Conservation (phyloP, 2,888 invertebrate genomes). For the Dusona sp. region DNA sequence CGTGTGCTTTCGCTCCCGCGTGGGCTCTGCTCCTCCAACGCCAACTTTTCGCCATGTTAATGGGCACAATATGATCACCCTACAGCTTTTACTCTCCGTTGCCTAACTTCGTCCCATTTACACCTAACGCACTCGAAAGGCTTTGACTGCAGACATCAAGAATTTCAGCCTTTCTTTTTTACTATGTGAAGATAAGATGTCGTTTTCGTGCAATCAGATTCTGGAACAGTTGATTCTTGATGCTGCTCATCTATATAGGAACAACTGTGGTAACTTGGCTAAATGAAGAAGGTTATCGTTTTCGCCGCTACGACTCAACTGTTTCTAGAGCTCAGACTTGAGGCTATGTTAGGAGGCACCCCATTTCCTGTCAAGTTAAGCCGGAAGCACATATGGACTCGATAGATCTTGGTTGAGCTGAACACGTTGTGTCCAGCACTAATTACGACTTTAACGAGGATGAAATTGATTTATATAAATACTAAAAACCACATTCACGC, state of each 20-base stretch:
- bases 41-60: slow-evolving; percentile 84
- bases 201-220: background rate
- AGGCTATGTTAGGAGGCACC: background rate
- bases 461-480: slow-evolving; percentile 63
- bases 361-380: slow-evolving; percentile 35
- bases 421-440: slow-evolving; percentile 57
- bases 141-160: slow-evolving; percentile 6
- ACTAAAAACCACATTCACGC: slow-evolving; percentile 39
- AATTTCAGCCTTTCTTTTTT: slow-evolving; percentile 2
- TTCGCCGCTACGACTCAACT: background rate
- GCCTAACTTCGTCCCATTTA: slow-evolving; percentile 34
- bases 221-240: background rate
- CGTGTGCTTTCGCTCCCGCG: slow-evolving; percentile 72
- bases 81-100: slow-evolving; percentile 18
- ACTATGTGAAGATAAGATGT: background rate
- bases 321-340: background rate
- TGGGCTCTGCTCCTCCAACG: slow-evolving; percentile 64
- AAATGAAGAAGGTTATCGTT: slow-evolving; percentile 7
- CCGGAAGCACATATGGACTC: slow-evolving; percentile 55
- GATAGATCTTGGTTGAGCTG: slow-evolving; percentile 39
- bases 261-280: slow-evolving; percentile 10
- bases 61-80: slow-evolving; percentile 83
- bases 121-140: slow-evolving; percentile 23
- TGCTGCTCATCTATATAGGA: background rate
- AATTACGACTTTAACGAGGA: slow-evolving; percentile 68